Evolutionary conservation across 2,888 invertebrate species (phyloP), one percentile per base, ranked within the genome.

Genomic region (Monopis laevigella): DNA sequence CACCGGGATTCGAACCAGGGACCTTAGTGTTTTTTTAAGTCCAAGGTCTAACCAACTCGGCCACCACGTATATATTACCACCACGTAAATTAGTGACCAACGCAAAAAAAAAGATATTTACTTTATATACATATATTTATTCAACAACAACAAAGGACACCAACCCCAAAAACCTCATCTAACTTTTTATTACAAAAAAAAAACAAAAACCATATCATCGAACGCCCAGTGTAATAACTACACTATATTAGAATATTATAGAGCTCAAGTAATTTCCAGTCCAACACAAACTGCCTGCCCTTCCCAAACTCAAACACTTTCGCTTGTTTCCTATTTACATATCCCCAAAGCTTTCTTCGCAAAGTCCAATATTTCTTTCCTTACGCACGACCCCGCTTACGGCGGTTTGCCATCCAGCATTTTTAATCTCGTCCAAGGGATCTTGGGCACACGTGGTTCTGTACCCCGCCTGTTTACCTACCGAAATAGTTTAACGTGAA

Each of bases 401-500:
- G 65, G 65, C 67, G 65, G 65, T 62, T 63, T 54, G 62, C 70
- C 71, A 72, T 75, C 70, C 72, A 72, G 72, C 72, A 74, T 77
- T 78, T 80, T 80, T 78, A 80, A 80, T 80, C 80, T 78, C 64
- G 72, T 75, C 71, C 63, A 55, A 53, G 59, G 70, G 73, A 73
- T 73, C 72, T 72, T 2, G 18, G 61, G 61, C 58, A 61, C 71
- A 73, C 75, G 72, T 72, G 77, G 66, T 66, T 56, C 59, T 58
- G 53, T 59, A 44, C 77, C 70, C 32, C 30, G 69, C 62, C 54
- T 80, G 78, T 80, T 78, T 80, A 78, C 78, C 78, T 78, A 73
- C 71, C 68, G 71, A 77, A 80, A 80, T 80, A 80, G 80, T 80
- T 80, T 77, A 77, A 78, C 80, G 72, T 72, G 65, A 65, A 70